These are phyloP conservation scores for Ooceraea biroi DNA, from an alignment of 1,140 invertebrate genomes.

Conservation along the genomic window DNA sequence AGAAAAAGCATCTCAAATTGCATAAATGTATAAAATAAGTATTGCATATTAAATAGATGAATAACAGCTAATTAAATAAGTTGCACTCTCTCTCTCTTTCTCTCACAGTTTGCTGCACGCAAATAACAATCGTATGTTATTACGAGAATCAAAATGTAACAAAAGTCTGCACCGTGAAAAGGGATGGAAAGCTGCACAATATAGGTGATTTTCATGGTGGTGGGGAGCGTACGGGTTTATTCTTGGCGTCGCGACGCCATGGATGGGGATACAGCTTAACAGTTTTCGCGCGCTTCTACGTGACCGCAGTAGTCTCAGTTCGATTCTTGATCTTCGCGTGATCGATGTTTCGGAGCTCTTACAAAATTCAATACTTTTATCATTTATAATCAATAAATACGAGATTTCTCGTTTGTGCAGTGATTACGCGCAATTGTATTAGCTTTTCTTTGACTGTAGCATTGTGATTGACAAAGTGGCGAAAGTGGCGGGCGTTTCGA, in stretches of 20 bases:
- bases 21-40: constrained; percentile 16
- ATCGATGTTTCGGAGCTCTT: constrained; percentile 64
- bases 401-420: neutral
- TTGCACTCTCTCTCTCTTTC: no score
- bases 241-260: constrained; percentile 81
- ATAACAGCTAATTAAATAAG: neutral
- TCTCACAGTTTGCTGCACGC: no score
- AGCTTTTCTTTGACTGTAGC: neutral
- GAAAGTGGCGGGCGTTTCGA: neutral
- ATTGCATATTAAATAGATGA: neutral
- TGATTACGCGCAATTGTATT: constrained; percentile 12
- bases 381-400: constrained; percentile 6
- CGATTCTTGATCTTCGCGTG: constrained; percentile 47
- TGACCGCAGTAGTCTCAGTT: constrained; percentile 47
- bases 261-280: constrained; percentile 75
- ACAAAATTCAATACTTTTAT: neutral
- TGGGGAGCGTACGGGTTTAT: constrained; percentile 81
- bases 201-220: constrained; percentile 72
- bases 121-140: neutral
- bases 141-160: neutral
- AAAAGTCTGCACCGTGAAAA: constrained; percentile 31
- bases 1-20: neutral
- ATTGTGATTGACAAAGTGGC: constrained; percentile 12
- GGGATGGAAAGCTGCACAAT: constrained; percentile 45
- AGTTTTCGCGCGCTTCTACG: constrained; percentile 79